Evolutionary conservation across 2,113 vertebrate species (phyloP), one percentile per base, ranked within the genome.

Genomic region (Aptenodytes patagonicus): DNA sequence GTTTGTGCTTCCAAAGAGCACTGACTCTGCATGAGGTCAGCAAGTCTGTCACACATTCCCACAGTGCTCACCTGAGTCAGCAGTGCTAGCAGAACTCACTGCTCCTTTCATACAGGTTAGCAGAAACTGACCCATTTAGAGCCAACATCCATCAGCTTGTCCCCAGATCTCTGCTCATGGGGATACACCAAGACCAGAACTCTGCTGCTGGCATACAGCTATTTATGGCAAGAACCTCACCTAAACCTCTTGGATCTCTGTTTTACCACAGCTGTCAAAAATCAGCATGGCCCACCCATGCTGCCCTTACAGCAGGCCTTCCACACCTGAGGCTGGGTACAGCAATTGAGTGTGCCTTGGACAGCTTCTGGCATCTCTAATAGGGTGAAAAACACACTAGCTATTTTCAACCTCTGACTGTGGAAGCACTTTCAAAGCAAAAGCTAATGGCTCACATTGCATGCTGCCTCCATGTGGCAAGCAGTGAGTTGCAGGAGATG

Each of bases 261-360:
- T 32, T 76, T 52, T 69, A 64, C 64, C 64, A 57, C 62, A 81
- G 68, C n/a, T 47, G 51, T 24, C 34, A 78, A 69, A 71, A 69
- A 42, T 4, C 54, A 76, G 49, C 54, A 26, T 1, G 5, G 16
- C 34, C 26, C 55, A 40, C 11, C 25, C 25, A 5, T 20, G 16
- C 68, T 52, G 60, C 55, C 42, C 47, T 40, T 36, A 17, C 44
- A 80, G 62, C 29, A 40, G 26, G 16, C 54, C 61, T 77, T n/a
- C 55, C 47, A n/a, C 47, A 10, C 40, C 15, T 34, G 38, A 34
- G 70, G 51, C 42, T 64, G 61, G 25, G 19, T 25, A 8, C 21
- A 44, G 68, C 52, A 22, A 10, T 0, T 1, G 4, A 17, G 29
- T 0, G 12, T 7, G 58, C 71, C 66, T 52, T 8, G 15, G n/a